A percentile compares a stretch with the other conserved stretches of the same genome.
These are phyloP conservation scores for Panopea generosa DNA, from an alignment of 2,888 invertebrate species.

Conservation along the genomic window DNA sequence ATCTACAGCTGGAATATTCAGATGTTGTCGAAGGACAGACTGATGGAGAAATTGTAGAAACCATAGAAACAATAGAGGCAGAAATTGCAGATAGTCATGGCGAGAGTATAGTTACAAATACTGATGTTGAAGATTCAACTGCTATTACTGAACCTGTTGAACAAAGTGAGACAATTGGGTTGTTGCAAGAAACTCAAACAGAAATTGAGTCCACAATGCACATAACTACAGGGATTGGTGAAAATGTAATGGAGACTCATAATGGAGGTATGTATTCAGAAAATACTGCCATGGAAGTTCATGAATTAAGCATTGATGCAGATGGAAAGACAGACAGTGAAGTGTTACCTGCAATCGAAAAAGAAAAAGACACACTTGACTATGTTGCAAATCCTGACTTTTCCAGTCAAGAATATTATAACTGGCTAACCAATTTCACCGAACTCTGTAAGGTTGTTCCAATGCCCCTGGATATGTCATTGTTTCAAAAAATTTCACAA, in stretches of 20 bases:
- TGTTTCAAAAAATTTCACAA: conserved; percentile 82
- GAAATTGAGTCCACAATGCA: neutral
- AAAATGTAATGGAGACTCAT: too few relatives aligned
- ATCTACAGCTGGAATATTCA: conserved; percentile 24
- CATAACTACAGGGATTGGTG: too few relatives aligned
- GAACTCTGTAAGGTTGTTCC: conserved; percentile 79
- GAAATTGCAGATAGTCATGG: neutral
- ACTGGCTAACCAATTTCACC: conserved; percentile 82
- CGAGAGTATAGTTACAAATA: neutral
- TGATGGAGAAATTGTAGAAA: too few relatives aligned
- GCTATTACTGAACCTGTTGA: neutral
- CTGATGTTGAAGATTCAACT: conserved; percentile 4
- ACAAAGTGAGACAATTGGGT: too few relatives aligned
- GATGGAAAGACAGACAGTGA: neutral
- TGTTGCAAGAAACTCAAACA: neutral
- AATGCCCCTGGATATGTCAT: conserved; percentile 78
- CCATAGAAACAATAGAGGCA: too few relatives aligned
- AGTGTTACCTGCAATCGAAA: neutral
- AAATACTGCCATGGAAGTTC: too few relatives aligned
- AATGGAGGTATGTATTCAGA: too few relatives aligned
- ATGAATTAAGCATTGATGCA: neutral
- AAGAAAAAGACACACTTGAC: conserved; percentile 43
- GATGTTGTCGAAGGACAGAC: neutral
- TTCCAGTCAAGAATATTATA: conserved; percentile 81
- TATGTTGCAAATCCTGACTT: conserved; percentile 81